Evolutionary conservation across 1,140 invertebrate species (phyloP).

Genomic region (Pachypsylla venusta): DNA sequence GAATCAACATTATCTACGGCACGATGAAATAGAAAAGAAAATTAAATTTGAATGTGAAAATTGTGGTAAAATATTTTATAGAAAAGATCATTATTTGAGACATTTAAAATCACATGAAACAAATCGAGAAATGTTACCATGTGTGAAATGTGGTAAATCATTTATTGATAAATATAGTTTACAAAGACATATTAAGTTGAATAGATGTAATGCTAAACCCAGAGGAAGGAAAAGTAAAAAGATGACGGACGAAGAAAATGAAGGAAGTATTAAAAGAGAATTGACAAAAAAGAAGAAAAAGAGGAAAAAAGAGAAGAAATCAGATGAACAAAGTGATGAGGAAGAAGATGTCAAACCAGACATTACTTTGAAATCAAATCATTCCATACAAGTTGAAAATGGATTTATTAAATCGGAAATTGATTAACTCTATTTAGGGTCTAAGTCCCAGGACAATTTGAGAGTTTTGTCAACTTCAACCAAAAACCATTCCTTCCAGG

Average conservation of each 20-base stretch:
- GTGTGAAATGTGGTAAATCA: not conserved
- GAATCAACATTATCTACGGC: slow-evolving; percentile 2
- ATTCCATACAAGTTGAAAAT: no score
- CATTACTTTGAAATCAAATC: no score
- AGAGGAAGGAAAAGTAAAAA: not conserved
- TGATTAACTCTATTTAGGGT: no score
- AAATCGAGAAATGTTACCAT: not conserved
- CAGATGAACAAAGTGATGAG: slow-evolving; percentile 14
- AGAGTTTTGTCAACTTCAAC: no score
- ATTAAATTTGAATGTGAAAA: not conserved
- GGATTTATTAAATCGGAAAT: no score
- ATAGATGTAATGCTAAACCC: not conserved
- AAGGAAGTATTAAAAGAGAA: not conserved
- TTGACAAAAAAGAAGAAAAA: not conserved
- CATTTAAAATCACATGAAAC: not conserved
- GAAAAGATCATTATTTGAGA: not conserved
- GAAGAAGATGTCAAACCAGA: not conserved
- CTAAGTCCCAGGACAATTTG: no score
- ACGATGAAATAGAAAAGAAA: slow-evolving; percentile 6
- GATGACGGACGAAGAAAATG: not conserved
- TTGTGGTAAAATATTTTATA: not conserved
- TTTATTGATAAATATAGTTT: slow-evolving; percentile 3
- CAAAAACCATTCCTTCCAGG: no score
- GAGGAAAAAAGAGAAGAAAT: not conserved
- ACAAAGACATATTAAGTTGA: not conserved